Evolutionary conservation across 1,140 invertebrate species (phyloP).

Genomic region (Berghia stephanieae): DNA sequence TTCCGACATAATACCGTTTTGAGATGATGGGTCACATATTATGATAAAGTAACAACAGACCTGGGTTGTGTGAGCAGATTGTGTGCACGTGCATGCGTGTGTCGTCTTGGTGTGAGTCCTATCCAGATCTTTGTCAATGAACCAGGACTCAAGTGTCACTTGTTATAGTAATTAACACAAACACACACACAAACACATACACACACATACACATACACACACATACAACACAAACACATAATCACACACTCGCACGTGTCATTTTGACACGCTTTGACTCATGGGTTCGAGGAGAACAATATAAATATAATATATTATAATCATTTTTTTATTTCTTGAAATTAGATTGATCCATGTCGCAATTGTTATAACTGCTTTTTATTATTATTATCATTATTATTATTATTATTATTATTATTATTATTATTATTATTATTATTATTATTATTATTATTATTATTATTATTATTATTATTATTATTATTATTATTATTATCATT

Average conservation of each 20-base stretch:
- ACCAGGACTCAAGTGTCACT: too few relatives aligned
- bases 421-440: not conserved
- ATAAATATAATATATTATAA: not conserved
- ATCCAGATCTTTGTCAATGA: too few relatives aligned
- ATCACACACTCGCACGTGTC: not conserved
- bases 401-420: not conserved
- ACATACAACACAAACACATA: not conserved
- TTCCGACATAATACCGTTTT: too few relatives aligned
- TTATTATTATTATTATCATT: too few relatives aligned
- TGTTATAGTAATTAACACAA: too few relatives aligned
- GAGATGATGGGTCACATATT: too few relatives aligned
- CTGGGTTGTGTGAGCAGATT: too few relatives aligned
- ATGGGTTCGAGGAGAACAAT: not conserved
- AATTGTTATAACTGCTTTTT: not conserved
- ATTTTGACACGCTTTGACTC: not conserved
- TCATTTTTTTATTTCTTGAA: not conserved
- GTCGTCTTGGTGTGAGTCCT: too few relatives aligned
- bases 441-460: not conserved
- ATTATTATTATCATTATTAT: not conserved
- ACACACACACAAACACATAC: too few relatives aligned
- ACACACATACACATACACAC: too few relatives aligned
- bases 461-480: not conserved
- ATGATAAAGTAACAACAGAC: too few relatives aligned
- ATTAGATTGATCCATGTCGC: not conserved
- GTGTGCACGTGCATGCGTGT: too few relatives aligned